phyloP scores from a whole-genome alignment of 2,888 invertebrate genomes.

The Zeuzera pyrina region DNA sequence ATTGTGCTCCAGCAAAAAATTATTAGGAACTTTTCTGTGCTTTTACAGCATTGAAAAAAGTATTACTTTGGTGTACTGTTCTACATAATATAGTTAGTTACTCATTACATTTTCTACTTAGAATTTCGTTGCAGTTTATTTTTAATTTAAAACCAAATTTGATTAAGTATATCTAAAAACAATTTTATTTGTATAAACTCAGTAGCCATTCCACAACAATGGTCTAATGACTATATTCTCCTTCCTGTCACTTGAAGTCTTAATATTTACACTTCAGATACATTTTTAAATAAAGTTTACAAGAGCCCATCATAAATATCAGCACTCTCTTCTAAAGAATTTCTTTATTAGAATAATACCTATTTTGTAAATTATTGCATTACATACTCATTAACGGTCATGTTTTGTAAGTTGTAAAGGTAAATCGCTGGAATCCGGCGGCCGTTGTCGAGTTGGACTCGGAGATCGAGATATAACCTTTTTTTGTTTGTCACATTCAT shows the following conservation, averaged over 20 bases:
- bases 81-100: too few species aligned
- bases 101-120: too few species aligned
- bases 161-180: neutral
- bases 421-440: constrained; percentile 56
- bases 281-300: too few species aligned
- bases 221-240: too few species aligned
- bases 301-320: too few species aligned
- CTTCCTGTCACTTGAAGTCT: too few species aligned
- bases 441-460: constrained; percentile 48
- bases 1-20: constrained; percentile 13
- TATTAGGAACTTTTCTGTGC: constrained; percentile 44
- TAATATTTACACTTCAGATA: too few species aligned
- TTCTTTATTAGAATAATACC: too few species aligned
- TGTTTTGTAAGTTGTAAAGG: constrained; percentile 82
- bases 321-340: too few species aligned
- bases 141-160: neutral
- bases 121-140: too few species aligned
- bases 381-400: constrained; percentile 76
- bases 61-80: constrained; percentile 47
- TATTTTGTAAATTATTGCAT: too few species aligned
- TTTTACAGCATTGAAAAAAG: constrained; percentile 27
- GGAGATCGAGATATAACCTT: constrained; percentile 61
- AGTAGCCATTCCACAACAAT: too few species aligned
- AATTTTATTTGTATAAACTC: neutral
- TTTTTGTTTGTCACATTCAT: constrained; percentile 66